Conservation (phyloP, 2,797 vertebrate genomes). For the Megaceryle alcyon region DNA sequence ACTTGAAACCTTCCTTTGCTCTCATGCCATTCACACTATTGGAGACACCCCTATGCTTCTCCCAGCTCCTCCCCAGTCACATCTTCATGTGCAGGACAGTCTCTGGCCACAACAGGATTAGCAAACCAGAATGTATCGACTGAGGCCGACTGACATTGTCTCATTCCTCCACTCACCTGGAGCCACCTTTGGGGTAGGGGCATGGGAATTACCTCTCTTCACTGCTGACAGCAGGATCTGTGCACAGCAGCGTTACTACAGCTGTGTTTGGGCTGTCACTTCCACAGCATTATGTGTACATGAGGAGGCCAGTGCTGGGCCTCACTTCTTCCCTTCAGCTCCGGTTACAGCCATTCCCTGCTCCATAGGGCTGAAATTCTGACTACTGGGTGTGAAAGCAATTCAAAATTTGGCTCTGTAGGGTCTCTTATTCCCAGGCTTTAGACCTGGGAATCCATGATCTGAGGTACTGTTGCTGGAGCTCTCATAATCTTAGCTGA, state of each 20-base stretch:
- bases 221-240: neutral
- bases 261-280: neutral
- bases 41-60: neutral
- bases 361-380: neutral
- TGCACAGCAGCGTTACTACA: neutral
- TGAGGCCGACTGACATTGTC: fast-evolving
- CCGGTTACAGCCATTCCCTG: neutral
- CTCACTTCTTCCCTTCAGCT: neutral
- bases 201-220: neutral
- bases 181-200: neutral
- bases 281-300: neutral
- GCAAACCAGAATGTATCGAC: neutral
- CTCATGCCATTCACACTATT: fast-evolving
- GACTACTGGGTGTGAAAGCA: fast-evolving
- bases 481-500: neutral
- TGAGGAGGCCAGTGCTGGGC: neutral
- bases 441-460: neutral
- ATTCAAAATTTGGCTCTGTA: neutral
- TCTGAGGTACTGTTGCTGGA: neutral
- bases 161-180: neutral
- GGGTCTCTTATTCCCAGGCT: neutral
- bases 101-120: fast-evolving
- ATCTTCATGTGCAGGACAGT: neutral
- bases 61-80: neutral
- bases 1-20: neutral